Percentiles rank a stretch among this genome's conserved stretches.
These are phyloP conservation scores for Setophaga coronata DNA, from an alignment of 2,113 vertebrate genomes.

Conservation along the genomic window DNA sequence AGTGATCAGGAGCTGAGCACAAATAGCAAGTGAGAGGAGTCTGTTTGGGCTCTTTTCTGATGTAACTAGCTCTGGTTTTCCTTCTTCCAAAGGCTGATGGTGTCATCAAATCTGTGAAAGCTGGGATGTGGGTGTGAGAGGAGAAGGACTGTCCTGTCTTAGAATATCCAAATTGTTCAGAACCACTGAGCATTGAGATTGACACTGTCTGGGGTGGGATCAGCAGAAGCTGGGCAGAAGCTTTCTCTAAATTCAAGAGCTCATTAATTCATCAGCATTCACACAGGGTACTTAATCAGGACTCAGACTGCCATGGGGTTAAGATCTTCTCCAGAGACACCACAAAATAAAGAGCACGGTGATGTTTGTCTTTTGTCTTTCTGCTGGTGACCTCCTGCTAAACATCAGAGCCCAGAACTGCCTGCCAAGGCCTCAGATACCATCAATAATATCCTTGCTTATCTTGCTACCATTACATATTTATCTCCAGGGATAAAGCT, in stretches of 20 bases:
- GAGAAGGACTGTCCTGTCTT: not conserved
- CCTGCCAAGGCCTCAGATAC: not conserved
- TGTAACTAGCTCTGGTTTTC: not conserved
- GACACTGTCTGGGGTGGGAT: not conserved
- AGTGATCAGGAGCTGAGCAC: conserved; percentile 14
- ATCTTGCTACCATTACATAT: not conserved
- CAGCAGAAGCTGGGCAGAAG: not conserved
- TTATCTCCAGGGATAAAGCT: not conserved
- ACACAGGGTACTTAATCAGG: not conserved
- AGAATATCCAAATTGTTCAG: not conserved
- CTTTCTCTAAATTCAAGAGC: not conserved
- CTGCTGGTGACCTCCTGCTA: not conserved
- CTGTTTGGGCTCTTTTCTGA: not conserved
- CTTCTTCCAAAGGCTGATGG: not conserved
- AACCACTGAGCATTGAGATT: not conserved
- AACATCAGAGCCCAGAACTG: not conserved
- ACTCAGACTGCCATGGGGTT: not conserved
- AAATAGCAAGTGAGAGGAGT: not conserved
- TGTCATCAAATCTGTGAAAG: not conserved
- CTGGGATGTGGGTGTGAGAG: not conserved
- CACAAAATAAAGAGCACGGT: not conserved
- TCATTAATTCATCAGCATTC: not conserved
- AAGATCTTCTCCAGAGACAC: not conserved
- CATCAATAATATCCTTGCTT: not conserved
- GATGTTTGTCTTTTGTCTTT: not conserved